Base-by-base conservation (phyloP, 2,888 invertebrate genomes). In the Myathropa florea region DNA sequence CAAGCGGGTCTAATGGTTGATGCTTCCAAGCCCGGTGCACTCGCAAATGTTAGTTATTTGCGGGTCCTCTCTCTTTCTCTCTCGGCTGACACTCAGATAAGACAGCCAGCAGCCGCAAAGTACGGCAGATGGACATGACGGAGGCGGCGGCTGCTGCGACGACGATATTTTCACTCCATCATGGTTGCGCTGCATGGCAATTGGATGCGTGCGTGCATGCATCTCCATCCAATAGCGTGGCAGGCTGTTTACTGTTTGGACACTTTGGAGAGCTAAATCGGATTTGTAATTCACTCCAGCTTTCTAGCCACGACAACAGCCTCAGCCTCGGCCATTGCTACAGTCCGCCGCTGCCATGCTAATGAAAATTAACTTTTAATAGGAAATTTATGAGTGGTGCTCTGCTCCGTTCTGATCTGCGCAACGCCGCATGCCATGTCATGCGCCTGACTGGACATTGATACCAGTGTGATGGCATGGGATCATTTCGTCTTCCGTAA, bases 171-270 rank as follows among this genome's bases (percentile, higher is more conserved):
- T 81, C 81, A 75, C 75, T 75, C 68, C 75, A 81, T 75, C 73
- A 73, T 60, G 46, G 63, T 23, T 68, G 67, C 39, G 55, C 59
- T 53, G 70, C 71, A 76, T 64, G 68, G 86, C 78, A 83, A 86
- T 86, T 83, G 86, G 86, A 83, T 83, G 86, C 86, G 78, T 86
- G 86, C 83, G 75, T 86, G 86, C 86, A 86, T 86, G 83, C 86
- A 83, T 79, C 61, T 14, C 12, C 61, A 33, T 86, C 86, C 83
- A 86, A 82, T 86, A 46, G 85, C 78, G 72, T 82, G 86, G 82
- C 78, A 70, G 82, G 64, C 77, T 73, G 82, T 75, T 86, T 82
- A 63, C 28, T 83, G 78, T 86, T 86, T 86, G 78, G 86, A 86
- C 83, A 86, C 86, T 64, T 86, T 79, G 53, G 39, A 75, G 71